These are phyloP conservation scores for Odontomachus brunneus DNA, from an alignment of 1,140 invertebrate species.

Conservation along the genomic window DNA sequence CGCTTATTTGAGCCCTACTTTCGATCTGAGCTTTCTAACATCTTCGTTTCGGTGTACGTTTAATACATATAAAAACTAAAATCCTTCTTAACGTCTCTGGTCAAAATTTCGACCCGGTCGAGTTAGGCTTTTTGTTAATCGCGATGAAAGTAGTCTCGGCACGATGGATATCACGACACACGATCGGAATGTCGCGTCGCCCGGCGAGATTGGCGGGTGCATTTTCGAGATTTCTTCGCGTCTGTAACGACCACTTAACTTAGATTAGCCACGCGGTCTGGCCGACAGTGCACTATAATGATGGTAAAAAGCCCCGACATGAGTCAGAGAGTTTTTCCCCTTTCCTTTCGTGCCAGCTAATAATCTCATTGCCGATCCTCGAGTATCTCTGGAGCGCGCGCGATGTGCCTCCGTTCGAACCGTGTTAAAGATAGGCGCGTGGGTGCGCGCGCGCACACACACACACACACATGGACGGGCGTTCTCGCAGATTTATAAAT, in stretches of 20 bases:
- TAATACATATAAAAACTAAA: too few relatives aligned
- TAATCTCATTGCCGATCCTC: conserved; percentile 50
- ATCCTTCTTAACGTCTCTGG: too few relatives aligned
- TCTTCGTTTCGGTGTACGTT: too few relatives aligned
- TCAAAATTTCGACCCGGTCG: too few relatives aligned
- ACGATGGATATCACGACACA: background rate
- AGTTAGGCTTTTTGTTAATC: too few relatives aligned
- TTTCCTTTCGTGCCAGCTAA: conserved; percentile 24
- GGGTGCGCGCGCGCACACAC: too few relatives aligned
- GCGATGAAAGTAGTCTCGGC: background rate
- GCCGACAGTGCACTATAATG: conserved; percentile 34
- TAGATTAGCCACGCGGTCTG: conserved; percentile 71
- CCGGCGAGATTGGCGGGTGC: conserved; percentile 23
- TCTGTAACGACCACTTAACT: conserved; percentile 72
- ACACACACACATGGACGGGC: background rate
- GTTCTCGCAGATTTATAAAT: conserved; percentile 19
- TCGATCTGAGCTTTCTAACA: too few relatives aligned
- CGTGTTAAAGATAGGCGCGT: background rate
- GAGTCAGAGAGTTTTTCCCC: conserved; percentile 48
- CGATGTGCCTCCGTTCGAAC: too few relatives aligned
- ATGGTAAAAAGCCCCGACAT: conserved; percentile 60
- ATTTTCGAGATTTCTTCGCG: conserved; percentile 63
- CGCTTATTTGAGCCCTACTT: too few relatives aligned
- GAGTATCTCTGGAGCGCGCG: conserved; percentile 15
- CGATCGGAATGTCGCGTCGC: background rate